Percentiles rank a stretch among this genome's conserved stretches.
Evolutionary conservation across 30 jellyfish, hydroid and myxozoan genomes (phyloP).

Genomic region (Aurelia aurita): DNA sequence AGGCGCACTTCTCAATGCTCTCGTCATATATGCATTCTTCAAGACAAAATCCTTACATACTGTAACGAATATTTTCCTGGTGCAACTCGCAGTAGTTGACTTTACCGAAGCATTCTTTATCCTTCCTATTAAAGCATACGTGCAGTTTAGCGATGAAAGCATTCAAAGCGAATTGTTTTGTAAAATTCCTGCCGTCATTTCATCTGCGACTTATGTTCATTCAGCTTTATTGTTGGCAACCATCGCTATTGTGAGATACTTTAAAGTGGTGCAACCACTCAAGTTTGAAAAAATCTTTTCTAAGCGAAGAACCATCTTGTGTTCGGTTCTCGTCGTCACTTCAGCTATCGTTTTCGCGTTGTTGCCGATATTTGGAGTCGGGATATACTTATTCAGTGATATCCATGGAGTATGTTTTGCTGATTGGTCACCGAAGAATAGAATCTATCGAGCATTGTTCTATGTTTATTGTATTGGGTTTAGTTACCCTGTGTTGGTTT

Average conservation of each 20-base stretch:
- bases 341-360: constrained; percentile 35
- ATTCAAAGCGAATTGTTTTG: constrained; percentile 36
- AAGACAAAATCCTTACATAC: constrained; percentile 43
- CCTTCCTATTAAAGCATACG: constrained; percentile 25
- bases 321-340: neutral
- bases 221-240: constrained; percentile 65
- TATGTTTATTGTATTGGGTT: constrained; percentile 48
- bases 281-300: constrained; percentile 19
- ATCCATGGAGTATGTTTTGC: constrained; percentile 79
- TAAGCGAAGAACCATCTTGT: neutral
- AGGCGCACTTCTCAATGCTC: constrained; percentile 36
- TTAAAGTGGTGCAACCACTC: constrained; percentile 36
- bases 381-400: constrained; percentile 58
- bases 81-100: constrained; percentile 56
- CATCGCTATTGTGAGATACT: constrained; percentile 73
- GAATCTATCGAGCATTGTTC: constrained; percentile 49
- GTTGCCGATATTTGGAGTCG: constrained; percentile 78
- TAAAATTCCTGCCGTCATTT: constrained; percentile 57
- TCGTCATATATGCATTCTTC: constrained; percentile 15
- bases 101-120: constrained; percentile 36
- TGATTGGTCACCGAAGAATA: constrained; percentile 46
- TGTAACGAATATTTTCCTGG: constrained; percentile 30
- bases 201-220: constrained; percentile 54
- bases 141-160: constrained; percentile 29
- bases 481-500: constrained; percentile 41